Evolutionary conservation across 2,113 vertebrate species (phyloP).

Genomic region (Manacus vitellinus): DNA sequence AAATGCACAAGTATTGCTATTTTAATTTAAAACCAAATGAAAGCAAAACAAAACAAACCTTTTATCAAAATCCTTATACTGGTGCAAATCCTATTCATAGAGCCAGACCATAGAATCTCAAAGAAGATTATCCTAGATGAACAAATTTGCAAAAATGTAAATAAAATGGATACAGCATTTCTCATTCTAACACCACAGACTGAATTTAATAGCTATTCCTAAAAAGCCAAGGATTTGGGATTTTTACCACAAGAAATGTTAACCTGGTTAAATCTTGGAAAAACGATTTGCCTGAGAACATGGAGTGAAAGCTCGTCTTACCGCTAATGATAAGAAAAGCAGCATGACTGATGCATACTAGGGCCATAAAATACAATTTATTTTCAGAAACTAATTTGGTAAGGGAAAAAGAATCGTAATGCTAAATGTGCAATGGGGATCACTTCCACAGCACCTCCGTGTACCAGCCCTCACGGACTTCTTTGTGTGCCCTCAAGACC

Average conservation of each 20-base stretch:
- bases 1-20: neutral
- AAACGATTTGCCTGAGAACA: neutral
- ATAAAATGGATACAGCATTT: neutral
- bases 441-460: neutral
- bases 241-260: neutral
- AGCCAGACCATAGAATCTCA: neutral
- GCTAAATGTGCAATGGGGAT: neutral
- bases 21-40: neutral
- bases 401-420: neutral
- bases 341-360: neutral
- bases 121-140: neutral
- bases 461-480: neutral
- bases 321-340: neutral
- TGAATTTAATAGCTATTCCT: neutral
- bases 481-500: neutral
- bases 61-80: neutral
- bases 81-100: neutral
- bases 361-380: neutral
- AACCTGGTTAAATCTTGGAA: neutral
- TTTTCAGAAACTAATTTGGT: neutral
- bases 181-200: neutral
- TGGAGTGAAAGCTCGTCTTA: neutral
- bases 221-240: neutral
- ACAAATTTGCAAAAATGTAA: neutral
- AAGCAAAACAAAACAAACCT: neutral